Conservation (phyloP, 1,140 invertebrate species). For the Polypedilum vanderplanki region DNA sequence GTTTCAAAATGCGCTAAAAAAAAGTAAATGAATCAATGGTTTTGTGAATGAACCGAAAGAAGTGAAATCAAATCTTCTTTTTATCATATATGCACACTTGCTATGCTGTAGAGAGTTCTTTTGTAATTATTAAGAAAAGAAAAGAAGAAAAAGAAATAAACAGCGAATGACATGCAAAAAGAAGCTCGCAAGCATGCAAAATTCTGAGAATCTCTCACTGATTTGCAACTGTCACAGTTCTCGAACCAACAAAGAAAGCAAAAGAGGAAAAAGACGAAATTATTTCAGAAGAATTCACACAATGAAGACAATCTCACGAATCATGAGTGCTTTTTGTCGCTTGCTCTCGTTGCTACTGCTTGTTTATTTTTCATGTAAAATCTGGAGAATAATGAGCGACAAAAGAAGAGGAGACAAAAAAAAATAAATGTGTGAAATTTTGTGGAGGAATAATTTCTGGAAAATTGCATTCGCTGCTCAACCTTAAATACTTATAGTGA, state of each 20-base stretch:
- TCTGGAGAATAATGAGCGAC: not conserved
- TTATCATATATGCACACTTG: not conserved
- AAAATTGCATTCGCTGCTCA: not conserved
- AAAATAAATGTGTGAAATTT: conserved; percentile 8
- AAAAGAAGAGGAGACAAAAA: not conserved
- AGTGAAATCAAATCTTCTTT: too few relatives aligned
- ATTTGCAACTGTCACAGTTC: conserved; percentile 20
- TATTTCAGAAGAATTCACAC: conserved; percentile 5
- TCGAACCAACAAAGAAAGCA: not conserved
- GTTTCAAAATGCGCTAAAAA: too few relatives aligned
- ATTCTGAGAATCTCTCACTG: conserved; percentile 27
- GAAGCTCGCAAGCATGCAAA: conserved; percentile 23
- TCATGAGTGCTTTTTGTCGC: not conserved
- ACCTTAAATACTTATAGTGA: not conserved
- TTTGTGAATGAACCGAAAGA: conserved; percentile 27
- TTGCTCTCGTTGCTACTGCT: conserved; percentile 8
- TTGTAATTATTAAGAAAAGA: not conserved
- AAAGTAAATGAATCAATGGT: too few relatives aligned
- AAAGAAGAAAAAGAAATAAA: not conserved
- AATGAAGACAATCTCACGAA: conserved; percentile 17
- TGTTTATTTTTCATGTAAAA: not conserved
- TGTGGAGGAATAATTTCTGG: conserved; percentile 2
- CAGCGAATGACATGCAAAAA: conserved; percentile 8
- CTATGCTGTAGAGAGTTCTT: not conserved
- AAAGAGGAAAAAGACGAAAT: not conserved